Base-by-base conservation (phyloP, 2,113 vertebrate genomes). In the Takifugu bimaculatus region DNA sequence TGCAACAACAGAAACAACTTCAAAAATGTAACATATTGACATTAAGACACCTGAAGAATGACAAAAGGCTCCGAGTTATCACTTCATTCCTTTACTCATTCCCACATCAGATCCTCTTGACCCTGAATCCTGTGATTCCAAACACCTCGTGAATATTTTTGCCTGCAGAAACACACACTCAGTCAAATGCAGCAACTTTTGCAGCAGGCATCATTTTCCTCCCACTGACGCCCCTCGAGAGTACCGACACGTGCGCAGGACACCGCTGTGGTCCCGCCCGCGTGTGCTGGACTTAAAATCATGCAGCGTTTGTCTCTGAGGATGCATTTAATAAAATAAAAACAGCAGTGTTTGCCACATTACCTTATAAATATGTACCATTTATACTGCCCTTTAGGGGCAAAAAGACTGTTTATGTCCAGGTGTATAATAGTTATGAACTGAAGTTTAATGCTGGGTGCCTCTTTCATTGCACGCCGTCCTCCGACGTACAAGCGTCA, bases 11-110 rank as follows among this genome's bases (percentile, higher is more conserved):
- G 9, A 39, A 39, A 39, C 9, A 39, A 11, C 7, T 11, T 39
- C 35, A 39, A 39, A 39, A 11, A 39, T 39, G 35, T 39, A 10
- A 39, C 7, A 1, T 1, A 6, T 47, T 15, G 45, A 47, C 45
- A n/a, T 14, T 2, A 48, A 48, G n/a, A 48, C 13, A n/a, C 45
- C 14, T 45, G 13, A 29, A 39, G 39, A 60, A 15, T 26, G 48
- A 6, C 15, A n/a, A 20, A 20, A 20, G 48, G 5, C 7, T 2
- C 11, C 49, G 2, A 52, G 20, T 1, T 6, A 47, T 78, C 50
- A 55, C 73, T 59, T 72, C 62, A 75, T 63, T 52, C 0, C 52
- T 84, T 88, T 82, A 85, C 77, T 88, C 35, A 50, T 77, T 60
- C 29, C 62, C 29, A 69, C 68, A 63, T 68, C 62, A 60, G 75